A percentile compares a stretch with the other conserved stretches of the same genome.
Conservation (phyloP, 1,140 invertebrate species). For the Macrobrachium nipponense region DNA sequence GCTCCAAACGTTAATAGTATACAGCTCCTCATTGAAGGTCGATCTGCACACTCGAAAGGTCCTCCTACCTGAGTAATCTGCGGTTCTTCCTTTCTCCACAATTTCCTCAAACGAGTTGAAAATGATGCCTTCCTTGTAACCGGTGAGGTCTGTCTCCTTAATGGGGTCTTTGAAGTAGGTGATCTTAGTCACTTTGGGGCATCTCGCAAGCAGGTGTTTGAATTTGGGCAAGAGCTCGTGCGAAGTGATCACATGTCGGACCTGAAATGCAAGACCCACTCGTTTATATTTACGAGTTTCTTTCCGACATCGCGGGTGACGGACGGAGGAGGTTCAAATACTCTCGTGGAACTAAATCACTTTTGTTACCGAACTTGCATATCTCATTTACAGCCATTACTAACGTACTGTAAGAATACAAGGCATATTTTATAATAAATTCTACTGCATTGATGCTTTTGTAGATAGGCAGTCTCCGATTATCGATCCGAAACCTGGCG, state of each 20-base stretch:
- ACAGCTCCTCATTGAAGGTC: background rate
- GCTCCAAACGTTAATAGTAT: background rate
- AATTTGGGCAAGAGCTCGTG: slow-evolving; percentile 91
- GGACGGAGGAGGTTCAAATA: no score
- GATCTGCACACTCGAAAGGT: background rate
- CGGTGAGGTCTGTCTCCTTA: slow-evolving; percentile 60
- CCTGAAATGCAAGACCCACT: slow-evolving; percentile 63
- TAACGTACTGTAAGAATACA: no score
- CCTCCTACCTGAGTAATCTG: slow-evolving; percentile 67
- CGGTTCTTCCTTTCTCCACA: slow-evolving; percentile 69
- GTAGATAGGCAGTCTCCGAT: no score
- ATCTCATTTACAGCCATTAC: no score
- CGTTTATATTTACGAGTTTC: no score
- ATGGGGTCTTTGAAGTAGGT: slow-evolving; percentile 64
- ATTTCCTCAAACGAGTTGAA: slow-evolving; percentile 77
- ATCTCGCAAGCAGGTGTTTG: slow-evolving; percentile 76
- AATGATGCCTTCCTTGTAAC: slow-evolving; percentile 74
- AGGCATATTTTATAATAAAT: no score
- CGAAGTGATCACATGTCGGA: slow-evolving; percentile 84
- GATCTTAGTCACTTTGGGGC: slow-evolving; percentile 58
- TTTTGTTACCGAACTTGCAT: no score
- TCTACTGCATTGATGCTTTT: no score
- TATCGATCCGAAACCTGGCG: no score
- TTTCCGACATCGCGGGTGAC: no score
- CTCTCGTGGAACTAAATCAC: no score